These are phyloP conservation scores for Esox lucius DNA, from an alignment of 2,797 vertebrate genomes.

Conservation along the genomic window DNA sequence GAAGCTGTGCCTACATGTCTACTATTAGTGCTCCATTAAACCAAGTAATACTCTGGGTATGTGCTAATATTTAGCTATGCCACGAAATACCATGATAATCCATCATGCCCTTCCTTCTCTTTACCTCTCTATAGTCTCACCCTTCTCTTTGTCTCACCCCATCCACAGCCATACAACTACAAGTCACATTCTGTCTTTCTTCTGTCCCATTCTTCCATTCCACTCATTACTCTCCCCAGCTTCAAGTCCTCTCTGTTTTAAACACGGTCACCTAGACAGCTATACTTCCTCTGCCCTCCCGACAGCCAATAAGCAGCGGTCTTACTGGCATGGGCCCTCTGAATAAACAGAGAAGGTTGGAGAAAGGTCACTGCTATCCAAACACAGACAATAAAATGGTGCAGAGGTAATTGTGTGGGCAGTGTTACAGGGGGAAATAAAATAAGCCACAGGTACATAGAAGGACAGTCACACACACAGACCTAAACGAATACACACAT, in stretches of 20 bases:
- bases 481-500: background rate
- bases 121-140: background rate
- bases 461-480: background rate
- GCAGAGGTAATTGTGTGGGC: background rate
- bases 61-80: no score
- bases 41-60: no score
- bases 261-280: background rate
- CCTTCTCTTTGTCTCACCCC: background rate
- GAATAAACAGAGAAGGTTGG: background rate
- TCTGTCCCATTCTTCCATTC: constrained; percentile 1
- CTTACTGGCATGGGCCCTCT: background rate
- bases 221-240: background rate
- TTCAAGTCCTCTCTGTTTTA: constrained; percentile 8
- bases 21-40: no score
- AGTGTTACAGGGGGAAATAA: background rate
- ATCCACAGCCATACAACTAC: background rate
- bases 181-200: background rate
- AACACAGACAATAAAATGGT: background rate
- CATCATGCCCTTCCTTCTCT: no score
- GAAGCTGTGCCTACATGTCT: no score
- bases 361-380: background rate
- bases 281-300: constrained; percentile 3
- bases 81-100: no score
- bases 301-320: background rate
- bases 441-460: background rate